Percentiles rank a stretch among this genome's conserved stretches.
Evolutionary conservation across 2,113 vertebrate genomes (phyloP).

Genomic region (Anhinga rufa): DNA sequence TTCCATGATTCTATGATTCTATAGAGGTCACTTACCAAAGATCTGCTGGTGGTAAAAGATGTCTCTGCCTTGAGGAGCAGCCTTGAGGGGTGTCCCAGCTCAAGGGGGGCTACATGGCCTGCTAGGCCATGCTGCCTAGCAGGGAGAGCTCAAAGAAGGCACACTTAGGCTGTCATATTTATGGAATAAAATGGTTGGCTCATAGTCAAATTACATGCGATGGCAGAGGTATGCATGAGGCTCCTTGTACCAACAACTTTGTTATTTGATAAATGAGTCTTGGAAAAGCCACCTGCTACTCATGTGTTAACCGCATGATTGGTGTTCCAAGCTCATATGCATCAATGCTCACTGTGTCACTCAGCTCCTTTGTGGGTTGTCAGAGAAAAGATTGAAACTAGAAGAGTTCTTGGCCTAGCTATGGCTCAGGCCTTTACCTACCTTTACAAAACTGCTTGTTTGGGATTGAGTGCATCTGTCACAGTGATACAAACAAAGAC

Average conservation of each 20-base stretch:
- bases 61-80: not conserved
- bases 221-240: not conserved
- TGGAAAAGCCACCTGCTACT: not conserved
- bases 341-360: not conserved
- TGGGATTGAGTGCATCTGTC: not conserved
- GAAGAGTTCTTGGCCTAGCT: not conserved
- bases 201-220: not conserved
- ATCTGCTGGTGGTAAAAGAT: not conserved
- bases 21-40: not conserved
- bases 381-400: not conserved
- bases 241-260: not conserved
- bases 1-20: no score
- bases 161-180: not conserved
- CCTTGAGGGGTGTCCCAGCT: not conserved
- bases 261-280: not conserved
- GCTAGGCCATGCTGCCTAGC: not conserved
- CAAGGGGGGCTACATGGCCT: not conserved
- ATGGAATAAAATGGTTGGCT: not conserved
- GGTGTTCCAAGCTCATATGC: not conserved
- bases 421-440: not conserved
- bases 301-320: not conserved
- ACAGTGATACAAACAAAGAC: not conserved
- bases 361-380: not conserved
- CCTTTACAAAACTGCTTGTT: not conserved
- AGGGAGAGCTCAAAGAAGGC: not conserved